Evolutionary conservation across 53 echinoderm and acorn worm species (phyloP).

Genomic region (Holothuria leucospilota): DNA sequence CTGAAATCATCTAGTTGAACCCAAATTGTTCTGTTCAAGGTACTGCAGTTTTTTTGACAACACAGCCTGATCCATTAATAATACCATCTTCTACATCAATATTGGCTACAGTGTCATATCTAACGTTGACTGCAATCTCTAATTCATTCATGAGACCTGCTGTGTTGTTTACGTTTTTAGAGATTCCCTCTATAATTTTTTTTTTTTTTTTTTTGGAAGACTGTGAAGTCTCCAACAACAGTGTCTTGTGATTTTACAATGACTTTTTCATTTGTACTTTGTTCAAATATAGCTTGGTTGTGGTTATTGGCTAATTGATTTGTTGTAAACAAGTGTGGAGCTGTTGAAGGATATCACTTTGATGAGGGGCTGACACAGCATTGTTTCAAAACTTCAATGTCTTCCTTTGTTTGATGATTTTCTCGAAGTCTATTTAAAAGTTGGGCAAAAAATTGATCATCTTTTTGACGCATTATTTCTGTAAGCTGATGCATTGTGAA

Average conservation of each 20-base stretch:
- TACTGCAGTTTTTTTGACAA: not conserved
- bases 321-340: not conserved
- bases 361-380: not conserved
- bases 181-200: not conserved
- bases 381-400: not conserved
- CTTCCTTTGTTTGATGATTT: not conserved
- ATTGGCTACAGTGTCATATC: too few relatives aligned
- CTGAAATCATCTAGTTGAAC: conserved; percentile 3
- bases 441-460: conserved; percentile 33
- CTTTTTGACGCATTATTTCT: conserved; percentile 53
- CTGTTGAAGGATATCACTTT: not conserved
- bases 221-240: not conserved
- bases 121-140: not conserved
- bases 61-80: not conserved
- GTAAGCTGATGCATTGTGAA: conserved; percentile 35
- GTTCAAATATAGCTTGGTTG: not conserved
- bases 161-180: not conserved
- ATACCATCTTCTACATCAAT: conserved; percentile 18
- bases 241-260: not conserved
- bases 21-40: conserved; percentile 8
- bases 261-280: not conserved
- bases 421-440: conserved; percentile 30
- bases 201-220: not conserved
- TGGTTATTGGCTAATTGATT: conserved; percentile 1
- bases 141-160: not conserved